phyloP scores from a whole-genome alignment of 30 jellyfish, hydroid and myxozoan species.

The Aurelia coerulea region DNA sequence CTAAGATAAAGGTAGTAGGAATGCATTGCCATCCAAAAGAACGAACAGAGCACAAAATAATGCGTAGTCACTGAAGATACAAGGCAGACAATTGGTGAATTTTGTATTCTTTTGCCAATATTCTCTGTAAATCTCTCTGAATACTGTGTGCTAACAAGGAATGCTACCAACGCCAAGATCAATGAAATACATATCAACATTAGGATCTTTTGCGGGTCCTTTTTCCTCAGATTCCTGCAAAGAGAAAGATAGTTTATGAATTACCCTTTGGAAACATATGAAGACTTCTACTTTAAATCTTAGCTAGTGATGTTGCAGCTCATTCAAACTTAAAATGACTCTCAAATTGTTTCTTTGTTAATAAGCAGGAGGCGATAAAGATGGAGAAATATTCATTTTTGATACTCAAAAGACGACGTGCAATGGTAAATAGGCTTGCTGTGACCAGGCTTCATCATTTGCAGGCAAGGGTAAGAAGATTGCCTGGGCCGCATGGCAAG shows the following conservation, averaged over 20 bases:
- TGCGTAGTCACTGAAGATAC: slow-evolving; percentile 34
- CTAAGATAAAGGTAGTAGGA: slow-evolving; percentile 40
- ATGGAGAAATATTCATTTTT: too few relatives aligned
- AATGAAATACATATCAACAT: slow-evolving; percentile 25
- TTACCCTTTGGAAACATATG: not conserved
- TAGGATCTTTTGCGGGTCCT: slow-evolving; percentile 36
- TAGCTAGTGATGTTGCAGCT: too few relatives aligned
- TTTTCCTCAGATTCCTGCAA: slow-evolving; percentile 25
- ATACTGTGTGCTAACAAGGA: slow-evolving; percentile 35
- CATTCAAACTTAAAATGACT: too few relatives aligned
- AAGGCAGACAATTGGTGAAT: slow-evolving; percentile 26
- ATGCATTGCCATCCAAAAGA: slow-evolving; percentile 53
- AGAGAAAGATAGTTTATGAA: not conserved
- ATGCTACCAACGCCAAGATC: slow-evolving; percentile 33
- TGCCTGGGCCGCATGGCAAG: too few relatives aligned
- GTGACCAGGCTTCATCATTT: too few relatives aligned
- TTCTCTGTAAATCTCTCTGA: slow-evolving; percentile 15
- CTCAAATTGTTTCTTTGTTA: too few relatives aligned
- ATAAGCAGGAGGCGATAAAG: too few relatives aligned
- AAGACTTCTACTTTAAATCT: not conserved
- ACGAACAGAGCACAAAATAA: slow-evolving; percentile 16
- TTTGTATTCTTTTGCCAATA: not conserved
- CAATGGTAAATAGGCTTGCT: too few relatives aligned
- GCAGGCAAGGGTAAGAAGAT: too few relatives aligned
- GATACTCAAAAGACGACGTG: too few relatives aligned